phyloP scores from a whole-genome alignment of 2,113 vertebrate genomes.

The Argyrosomus japonicus region DNA sequence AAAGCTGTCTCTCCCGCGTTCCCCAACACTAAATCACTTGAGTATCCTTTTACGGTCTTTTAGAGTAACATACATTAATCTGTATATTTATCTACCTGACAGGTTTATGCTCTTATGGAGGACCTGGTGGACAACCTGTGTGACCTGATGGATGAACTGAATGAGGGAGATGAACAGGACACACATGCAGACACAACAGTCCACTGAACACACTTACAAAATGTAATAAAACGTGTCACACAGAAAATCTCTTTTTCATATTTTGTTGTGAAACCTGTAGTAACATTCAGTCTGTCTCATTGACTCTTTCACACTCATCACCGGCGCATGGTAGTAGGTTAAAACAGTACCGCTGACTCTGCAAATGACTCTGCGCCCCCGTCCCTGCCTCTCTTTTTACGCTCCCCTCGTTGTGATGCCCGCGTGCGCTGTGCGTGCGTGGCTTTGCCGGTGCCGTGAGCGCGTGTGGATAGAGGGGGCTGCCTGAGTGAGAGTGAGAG shows the following conservation, averaged over 20 bases:
- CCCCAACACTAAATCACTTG: no score
- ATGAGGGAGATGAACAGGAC: constrained; percentile 15
- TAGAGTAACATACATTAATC: background rate
- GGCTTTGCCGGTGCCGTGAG: constrained; percentile 41
- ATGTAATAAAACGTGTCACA: background rate
- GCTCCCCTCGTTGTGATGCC: constrained; percentile 45
- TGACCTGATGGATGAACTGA: constrained; percentile 66
- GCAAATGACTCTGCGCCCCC: constrained; percentile 40
- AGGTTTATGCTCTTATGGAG: constrained; percentile 75
- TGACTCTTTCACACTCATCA: constrained; percentile 17
- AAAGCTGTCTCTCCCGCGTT: background rate
- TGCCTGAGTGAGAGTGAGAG: constrained; percentile 44
- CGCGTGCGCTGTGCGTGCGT: constrained; percentile 47
- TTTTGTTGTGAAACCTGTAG: constrained; percentile 24
- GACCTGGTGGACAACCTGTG: constrained; percentile 68
- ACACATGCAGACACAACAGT: background rate
- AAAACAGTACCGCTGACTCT: constrained; percentile 50
- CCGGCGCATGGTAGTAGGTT: constrained; percentile 35
- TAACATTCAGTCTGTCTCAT: constrained; percentile 3
- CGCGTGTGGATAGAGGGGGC: constrained; percentile 42
- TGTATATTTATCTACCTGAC: constrained; percentile 29
- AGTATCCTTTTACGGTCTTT: no score
- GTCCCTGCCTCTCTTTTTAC: constrained; percentile 48
- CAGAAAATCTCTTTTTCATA: background rate
- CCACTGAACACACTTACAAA: background rate